phyloP scores from a whole-genome alignment of 2,797 vertebrate genomes.

The Megaceryle alcyon region DNA sequence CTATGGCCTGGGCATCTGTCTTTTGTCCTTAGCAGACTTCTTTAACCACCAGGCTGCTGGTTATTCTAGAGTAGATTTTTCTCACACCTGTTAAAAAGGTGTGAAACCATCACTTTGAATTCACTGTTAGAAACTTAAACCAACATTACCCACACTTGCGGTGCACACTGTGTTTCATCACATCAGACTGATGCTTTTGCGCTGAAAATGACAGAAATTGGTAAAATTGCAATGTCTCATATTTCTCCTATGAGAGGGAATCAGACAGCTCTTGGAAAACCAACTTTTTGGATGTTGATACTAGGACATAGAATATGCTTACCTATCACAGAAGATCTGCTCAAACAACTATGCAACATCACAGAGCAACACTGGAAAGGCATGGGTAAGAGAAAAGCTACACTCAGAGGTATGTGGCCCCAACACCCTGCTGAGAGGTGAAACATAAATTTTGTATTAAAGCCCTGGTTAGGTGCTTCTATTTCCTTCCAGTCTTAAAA shows the following conservation, averaged over 20 bases:
- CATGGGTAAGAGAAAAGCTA: background rate
- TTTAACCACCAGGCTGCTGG: background rate
- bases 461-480: background rate
- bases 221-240: background rate
- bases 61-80: background rate
- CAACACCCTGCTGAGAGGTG: background rate
- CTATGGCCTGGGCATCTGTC: background rate
- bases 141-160: background rate
- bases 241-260: background rate
- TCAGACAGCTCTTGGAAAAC: background rate
- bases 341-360: background rate
- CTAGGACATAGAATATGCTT: fast-evolving
- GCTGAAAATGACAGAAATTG: background rate
- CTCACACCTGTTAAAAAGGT: background rate
- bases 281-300: background rate
- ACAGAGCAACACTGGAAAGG: background rate
- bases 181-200: background rate
- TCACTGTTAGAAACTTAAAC: background rate
- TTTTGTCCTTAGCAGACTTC: background rate
- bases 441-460: background rate
- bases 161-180: background rate
- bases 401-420: background rate
- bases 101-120: background rate
- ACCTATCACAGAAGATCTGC: background rate
- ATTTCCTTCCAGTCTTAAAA: background rate